These are phyloP conservation scores for Sericinus montela DNA, from an alignment of 2,888 invertebrate genomes.

Conservation along the genomic window DNA sequence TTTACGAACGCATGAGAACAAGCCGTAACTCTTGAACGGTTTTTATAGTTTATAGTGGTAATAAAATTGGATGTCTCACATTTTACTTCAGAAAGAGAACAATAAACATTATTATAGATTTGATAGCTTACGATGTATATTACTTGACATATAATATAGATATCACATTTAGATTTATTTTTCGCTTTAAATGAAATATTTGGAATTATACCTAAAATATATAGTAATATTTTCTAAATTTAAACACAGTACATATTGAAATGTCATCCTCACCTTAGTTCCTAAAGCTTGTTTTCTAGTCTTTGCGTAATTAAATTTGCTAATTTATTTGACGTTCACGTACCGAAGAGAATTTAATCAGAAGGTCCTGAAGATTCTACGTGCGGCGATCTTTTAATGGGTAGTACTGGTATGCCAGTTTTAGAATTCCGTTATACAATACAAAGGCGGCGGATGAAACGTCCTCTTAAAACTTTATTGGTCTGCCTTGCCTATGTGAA, in stretches of 20 bases:
- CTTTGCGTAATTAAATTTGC: conserved; percentile 31
- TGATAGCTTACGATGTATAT: conserved; percentile 11
- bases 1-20: background rate
- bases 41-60: conserved; percentile 17
- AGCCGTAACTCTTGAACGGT: conserved; percentile 12
- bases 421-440: conserved; percentile 13
- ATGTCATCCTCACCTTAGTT: background rate
- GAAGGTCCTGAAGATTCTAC: conserved; percentile 28
- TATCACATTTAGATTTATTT: too few relatives aligned
- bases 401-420: conserved; percentile 18
- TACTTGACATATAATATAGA: background rate
- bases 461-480: too few relatives aligned
- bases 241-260: too few relatives aligned
- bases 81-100: conserved; percentile 11
- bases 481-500: too few relatives aligned
- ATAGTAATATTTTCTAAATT: too few relatives aligned
- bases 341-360: conserved; percentile 36
- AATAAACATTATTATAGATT: conserved; percentile 17
- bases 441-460: background rate
- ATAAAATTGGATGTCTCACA: conserved; percentile 17
- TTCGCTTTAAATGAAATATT: too few relatives aligned
- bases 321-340: conserved; percentile 33
- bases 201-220: too few relatives aligned
- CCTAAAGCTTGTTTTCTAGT: background rate
- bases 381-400: conserved; percentile 29